A percentile compares a stretch with the other conserved stretches of the same genome.
Evolutionary conservation across 2,888 invertebrate species (phyloP).

Genomic region (Macropis europaea): DNA sequence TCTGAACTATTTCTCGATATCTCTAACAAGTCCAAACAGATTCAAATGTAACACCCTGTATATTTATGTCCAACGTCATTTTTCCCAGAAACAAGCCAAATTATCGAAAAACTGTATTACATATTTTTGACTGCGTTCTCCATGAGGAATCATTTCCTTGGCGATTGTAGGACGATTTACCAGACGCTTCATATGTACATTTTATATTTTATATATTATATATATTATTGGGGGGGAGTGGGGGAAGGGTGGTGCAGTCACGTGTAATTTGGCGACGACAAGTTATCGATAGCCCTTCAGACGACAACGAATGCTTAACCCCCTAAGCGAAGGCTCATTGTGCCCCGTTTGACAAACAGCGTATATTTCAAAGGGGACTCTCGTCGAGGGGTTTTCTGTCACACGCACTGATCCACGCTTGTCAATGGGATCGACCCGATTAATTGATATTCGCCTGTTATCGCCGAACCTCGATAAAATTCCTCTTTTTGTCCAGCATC

Average conservation of each 20-base stretch:
- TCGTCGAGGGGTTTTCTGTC: conserved; percentile 75
- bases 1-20: too few relatives aligned
- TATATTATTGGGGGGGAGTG: conserved; percentile 18
- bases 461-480: conserved; percentile 35
- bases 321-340: conserved; percentile 73
- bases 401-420: conserved; percentile 69
- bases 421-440: conserved; percentile 57
- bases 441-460: conserved; percentile 65
- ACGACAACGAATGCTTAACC: conserved; percentile 70
- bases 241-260: conserved; percentile 18
- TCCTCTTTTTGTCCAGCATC: not conserved
- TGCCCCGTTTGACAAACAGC: conserved; percentile 70
- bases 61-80: too few relatives aligned
- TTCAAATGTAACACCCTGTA: too few relatives aligned
- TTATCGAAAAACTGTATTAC: too few relatives aligned
- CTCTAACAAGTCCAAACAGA: too few relatives aligned
- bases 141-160: too few relatives aligned
- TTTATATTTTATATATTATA: too few relatives aligned
- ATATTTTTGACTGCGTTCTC: too few relatives aligned
- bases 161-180: too few relatives aligned
- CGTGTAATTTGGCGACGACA: conserved; percentile 73
- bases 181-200: too few relatives aligned
- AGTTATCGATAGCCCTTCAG: conserved; percentile 76
- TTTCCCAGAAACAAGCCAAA: too few relatives aligned
- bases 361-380: conserved; percentile 72